A percentile compares a stretch with the other conserved stretches of the same genome.
phyloP scores from a whole-genome alignment of 2,113 vertebrate species.

The Paraplagusia blochii region DNA sequence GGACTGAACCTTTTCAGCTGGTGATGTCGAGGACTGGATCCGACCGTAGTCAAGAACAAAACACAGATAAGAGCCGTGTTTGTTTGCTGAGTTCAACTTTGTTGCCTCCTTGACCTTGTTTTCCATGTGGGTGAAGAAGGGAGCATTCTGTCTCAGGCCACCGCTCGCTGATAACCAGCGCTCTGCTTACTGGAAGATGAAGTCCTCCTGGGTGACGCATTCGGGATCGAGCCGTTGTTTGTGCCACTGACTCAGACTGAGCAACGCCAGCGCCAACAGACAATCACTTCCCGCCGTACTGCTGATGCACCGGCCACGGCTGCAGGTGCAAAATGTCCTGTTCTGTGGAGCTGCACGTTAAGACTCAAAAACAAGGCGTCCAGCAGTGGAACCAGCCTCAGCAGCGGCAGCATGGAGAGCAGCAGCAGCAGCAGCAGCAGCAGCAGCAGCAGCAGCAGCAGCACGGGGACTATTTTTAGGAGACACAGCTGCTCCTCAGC shows the following conservation, averaged over 20 bases:
- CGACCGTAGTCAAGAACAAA: conserved; percentile 22
- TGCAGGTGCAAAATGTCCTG: conserved; percentile 63
- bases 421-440: conserved; percentile 60
- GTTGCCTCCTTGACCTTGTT: conserved; percentile 55
- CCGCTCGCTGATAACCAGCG: conserved; percentile 68
- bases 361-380: conserved; percentile 50
- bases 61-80: conserved; percentile 65
- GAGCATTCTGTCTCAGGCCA: conserved; percentile 67
- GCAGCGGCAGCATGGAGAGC: conserved; percentile 7
- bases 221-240: conserved; percentile 56
- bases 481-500: conserved; percentile 68
- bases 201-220: conserved; percentile 51
- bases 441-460: conserved; percentile 61
- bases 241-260: conserved; percentile 58
- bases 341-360: conserved; percentile 58
- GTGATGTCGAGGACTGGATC: conserved; percentile 18
- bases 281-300: conserved; percentile 56
- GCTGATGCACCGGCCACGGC: conserved; percentile 56
- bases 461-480: conserved; percentile 68
- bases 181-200: conserved; percentile 63
- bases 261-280: conserved; percentile 44
- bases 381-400: conserved; percentile 14
- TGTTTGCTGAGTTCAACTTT: conserved; percentile 33
- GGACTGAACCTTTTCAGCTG: too few relatives aligned
- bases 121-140: conserved; percentile 59